Evolutionary conservation across 2,888 invertebrate species (phyloP).

Genomic region (Hyles lineata): DNA sequence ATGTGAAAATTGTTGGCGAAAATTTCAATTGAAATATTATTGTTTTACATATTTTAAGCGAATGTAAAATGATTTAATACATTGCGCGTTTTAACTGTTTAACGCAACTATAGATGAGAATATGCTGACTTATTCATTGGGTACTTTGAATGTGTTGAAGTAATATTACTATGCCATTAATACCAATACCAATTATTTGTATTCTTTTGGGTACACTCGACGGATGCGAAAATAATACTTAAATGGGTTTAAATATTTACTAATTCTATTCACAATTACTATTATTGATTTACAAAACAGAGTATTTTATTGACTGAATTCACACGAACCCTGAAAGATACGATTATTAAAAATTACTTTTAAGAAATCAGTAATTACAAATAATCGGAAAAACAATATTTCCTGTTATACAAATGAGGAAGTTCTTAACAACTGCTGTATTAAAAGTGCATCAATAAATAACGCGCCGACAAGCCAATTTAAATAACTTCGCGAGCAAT

Average conservation of each 20-base stretch:
- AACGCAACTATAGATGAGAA: not conserved
- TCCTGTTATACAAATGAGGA: conserved; percentile 18
- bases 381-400: not conserved
- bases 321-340: too few relatives aligned
- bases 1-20: conserved; percentile 35
- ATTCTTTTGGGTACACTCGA: too few relatives aligned
- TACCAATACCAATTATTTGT: too few relatives aligned
- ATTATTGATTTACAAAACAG: too few relatives aligned
- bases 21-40: conserved; percentile 49
- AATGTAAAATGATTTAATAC: conserved; percentile 15
- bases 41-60: conserved; percentile 33
- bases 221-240: too few relatives aligned
- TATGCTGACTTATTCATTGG: not conserved
- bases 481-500: conserved; percentile 13
- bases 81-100: not conserved
- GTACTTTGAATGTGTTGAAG: not conserved
- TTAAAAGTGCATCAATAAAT: conserved; percentile 10
- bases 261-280: too few relatives aligned
- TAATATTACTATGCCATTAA: too few relatives aligned
- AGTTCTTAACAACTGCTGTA: not conserved
- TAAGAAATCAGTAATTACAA: not conserved
- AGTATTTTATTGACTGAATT: too few relatives aligned
- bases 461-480: conserved; percentile 2
- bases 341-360: too few relatives aligned
- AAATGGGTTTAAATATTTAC: too few relatives aligned